These are phyloP conservation scores for Amblyjoppa proteus DNA, from an alignment of 2,888 invertebrate genomes.

Conservation along the genomic window DNA sequence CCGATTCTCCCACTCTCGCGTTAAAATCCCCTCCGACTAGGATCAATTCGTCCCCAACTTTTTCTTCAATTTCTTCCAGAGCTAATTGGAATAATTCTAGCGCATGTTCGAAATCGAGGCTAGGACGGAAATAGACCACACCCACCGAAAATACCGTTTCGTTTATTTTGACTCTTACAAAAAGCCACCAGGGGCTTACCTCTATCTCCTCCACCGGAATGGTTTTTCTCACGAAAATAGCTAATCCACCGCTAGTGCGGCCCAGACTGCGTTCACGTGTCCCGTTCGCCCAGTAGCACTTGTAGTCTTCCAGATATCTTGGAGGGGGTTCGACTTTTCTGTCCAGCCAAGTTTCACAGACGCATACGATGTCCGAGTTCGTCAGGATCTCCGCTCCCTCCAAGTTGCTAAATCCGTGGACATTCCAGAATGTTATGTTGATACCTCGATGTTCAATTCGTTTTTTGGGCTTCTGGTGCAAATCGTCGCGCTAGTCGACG, in stretches of 20 bases:
- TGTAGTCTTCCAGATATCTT: neutral
- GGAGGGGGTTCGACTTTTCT: neutral
- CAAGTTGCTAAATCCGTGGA: conserved; percentile 25
- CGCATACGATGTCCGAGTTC: conserved; percentile 26
- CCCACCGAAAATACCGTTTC: neutral
- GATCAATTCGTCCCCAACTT: neutral
- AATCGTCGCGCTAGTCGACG: neutral
- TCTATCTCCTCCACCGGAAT: conserved; percentile 3
- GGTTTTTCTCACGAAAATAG: neutral
- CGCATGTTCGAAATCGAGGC: neutral
- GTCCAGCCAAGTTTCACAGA: conserved; percentile 22
- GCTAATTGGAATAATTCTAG: neutral
- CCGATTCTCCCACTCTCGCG: conserved; percentile 4
- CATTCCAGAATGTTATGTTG: conserved; percentile 35
- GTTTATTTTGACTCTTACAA: conserved; percentile 19
- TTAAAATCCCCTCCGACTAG: neutral
- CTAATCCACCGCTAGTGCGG: conserved; percentile 27
- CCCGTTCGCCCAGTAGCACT: neutral
- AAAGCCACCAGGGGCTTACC: conserved; percentile 34
- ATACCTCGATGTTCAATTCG: neutral
- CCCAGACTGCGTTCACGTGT: neutral
- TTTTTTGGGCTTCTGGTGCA: neutral
- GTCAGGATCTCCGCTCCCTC: neutral
- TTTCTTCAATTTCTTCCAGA: neutral
- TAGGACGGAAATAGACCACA: conserved; percentile 24